phyloP scores from a whole-genome alignment of 2,113 vertebrate species.

The Chloroceryle aenea region DNA sequence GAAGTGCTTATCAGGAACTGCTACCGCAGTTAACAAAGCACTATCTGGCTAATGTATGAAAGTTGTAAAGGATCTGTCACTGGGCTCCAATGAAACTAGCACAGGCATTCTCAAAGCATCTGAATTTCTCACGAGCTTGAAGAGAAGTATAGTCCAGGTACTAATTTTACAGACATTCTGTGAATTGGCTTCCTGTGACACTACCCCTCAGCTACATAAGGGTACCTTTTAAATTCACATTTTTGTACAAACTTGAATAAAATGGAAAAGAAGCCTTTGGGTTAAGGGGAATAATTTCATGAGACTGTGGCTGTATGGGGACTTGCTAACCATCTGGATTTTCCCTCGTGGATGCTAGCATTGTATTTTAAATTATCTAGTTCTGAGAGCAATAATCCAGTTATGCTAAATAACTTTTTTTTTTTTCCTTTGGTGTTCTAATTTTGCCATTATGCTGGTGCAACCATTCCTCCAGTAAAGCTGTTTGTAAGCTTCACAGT shows the following conservation, averaged over 20 bases:
- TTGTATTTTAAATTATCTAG: not conserved
- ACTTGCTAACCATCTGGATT: not conserved
- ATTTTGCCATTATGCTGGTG: not conserved
- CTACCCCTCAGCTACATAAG: not conserved
- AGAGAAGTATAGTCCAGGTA: not conserved
- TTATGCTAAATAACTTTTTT: not conserved
- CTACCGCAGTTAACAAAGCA: not conserved
- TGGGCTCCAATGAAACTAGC: not conserved
- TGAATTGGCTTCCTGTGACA: not conserved
- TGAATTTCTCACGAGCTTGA: not conserved
- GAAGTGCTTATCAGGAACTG: not conserved
- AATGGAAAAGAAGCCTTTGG: not conserved
- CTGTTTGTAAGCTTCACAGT: not conserved
- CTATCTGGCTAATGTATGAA: not conserved
- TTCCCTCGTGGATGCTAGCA: not conserved
- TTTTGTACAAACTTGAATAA: not conserved
- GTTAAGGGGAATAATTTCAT: not conserved
- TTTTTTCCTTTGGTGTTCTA: not conserved
- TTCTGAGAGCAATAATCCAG: not conserved
- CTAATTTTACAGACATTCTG: not conserved
- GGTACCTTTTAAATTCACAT: not conserved
- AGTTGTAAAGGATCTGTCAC: not conserved
- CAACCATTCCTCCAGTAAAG: not conserved
- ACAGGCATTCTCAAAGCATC: accelerated
- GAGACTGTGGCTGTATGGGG: not conserved